These are phyloP conservation scores for Dilophus febrilis DNA, from an alignment of 2,888 invertebrate genomes.

Conservation along the genomic window DNA sequence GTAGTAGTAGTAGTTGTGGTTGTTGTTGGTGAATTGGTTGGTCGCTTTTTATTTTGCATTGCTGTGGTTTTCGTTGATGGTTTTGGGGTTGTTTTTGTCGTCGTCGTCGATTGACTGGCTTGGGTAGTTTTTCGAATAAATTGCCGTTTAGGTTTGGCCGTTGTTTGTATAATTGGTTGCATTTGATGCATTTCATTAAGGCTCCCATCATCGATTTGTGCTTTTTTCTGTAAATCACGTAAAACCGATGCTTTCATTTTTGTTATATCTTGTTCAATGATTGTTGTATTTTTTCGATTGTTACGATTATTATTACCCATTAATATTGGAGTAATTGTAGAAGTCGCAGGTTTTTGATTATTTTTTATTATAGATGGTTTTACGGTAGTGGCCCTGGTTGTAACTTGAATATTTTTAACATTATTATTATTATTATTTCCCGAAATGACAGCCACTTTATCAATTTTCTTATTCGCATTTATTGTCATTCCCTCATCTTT, in stretches of 20 bases:
- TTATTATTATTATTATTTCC: not conserved
- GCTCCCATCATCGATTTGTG: too few relatives aligned
- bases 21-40: slow-evolving; percentile 27
- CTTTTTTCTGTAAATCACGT: too few relatives aligned
- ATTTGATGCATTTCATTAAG: too few relatives aligned
- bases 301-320: too few relatives aligned
- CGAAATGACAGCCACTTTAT: slow-evolving; percentile 3
- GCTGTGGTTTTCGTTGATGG: slow-evolving; percentile 12
- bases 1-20: slow-evolving; percentile 24
- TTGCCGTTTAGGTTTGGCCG: slow-evolving; percentile 17
- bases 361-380: slow-evolving; percentile 11
- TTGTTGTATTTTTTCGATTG: slow-evolving; percentile 7
- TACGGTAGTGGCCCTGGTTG: not conserved
- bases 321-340: slow-evolving; percentile 9
- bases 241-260: too few relatives aligned
- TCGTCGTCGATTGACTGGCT: slow-evolving; percentile 16
- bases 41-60: slow-evolving; percentile 7
- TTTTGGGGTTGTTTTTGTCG: slow-evolving; percentile 14
- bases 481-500: not conserved
- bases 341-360: slow-evolving; percentile 8
- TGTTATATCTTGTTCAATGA: too few relatives aligned
- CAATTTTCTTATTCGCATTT: slow-evolving; percentile 10
- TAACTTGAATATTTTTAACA: not conserved
- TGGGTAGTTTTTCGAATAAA: slow-evolving; percentile 14
- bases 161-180: slow-evolving; percentile 17